Base-by-base conservation (phyloP, 2,113 vertebrate genomes). In the Istiophorus platypterus region DNA sequence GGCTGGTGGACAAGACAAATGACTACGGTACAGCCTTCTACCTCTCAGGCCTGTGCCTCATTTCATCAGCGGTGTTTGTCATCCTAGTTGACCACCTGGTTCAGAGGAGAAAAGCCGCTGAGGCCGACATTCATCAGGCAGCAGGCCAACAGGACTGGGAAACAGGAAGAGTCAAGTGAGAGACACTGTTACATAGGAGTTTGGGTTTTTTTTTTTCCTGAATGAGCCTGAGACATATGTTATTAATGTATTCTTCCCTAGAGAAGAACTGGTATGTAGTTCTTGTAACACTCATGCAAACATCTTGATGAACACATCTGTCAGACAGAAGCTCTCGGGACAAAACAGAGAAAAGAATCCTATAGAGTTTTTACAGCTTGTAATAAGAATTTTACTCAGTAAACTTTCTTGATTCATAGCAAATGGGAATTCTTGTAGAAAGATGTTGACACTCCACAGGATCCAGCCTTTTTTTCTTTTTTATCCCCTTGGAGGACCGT, bases 1-100 rank as follows among this genome's bases (percentile, higher is more conserved):
- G 90, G 91, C 81, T 93, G 87, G 93, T 94, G 86, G 94, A 94
- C 49, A 26, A 73, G 26, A 86, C 65, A 0, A 12, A 49, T 0
- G 63, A 88, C 86, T 93, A 82, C 85, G 54, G 90, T 39, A 0
- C 69, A 7, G 88, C 91, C 49, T 94, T 94, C 87, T 92, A 93
- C 84, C 69, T 94, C 27, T 90, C 94, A 0, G 92, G 94, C 27
- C 7, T 86, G 61, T 92, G 91, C 78, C 82, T 94, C 17, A 18
- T 94, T 10, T 65, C 69, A 0, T 92, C 94, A 0, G 80, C 78
- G 0, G 76, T 72, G 7, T 93, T 94, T n/a, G 88, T 94, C 20
- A 39, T 88, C 22, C 45, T 91, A 47, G 91, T 88, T 2, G 93
- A 94, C 86, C 15, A 18, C 6, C 69, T 94, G 13, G 17, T 93